These are phyloP conservation scores for Polyodon spathula DNA, from an alignment of 2,113 vertebrate genomes.

Conservation along the genomic window DNA sequence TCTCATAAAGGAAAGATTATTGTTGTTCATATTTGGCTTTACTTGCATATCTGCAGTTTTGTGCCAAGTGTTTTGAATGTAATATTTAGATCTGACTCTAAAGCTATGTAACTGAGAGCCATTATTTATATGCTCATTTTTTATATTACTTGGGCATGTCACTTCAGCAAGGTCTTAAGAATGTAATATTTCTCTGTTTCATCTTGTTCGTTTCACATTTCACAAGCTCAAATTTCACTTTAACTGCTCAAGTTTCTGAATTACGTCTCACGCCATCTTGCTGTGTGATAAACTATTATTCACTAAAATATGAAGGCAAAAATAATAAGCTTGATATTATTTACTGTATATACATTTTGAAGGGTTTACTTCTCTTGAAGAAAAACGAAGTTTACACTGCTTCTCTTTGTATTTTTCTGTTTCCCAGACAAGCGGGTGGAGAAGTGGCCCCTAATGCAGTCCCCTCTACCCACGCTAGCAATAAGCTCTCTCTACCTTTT, in stretches of 20 bases:
- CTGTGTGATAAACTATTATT: too few relatives aligned
- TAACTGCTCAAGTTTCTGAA: too few relatives aligned
- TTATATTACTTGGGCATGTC: slow-evolving; percentile 4
- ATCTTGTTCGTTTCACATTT: too few relatives aligned
- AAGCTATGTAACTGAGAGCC: neutral
- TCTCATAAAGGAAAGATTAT: neutral
- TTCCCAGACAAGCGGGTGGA: slow-evolving; percentile 89
- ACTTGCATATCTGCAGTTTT: neutral
- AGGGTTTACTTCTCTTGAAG: neutral
- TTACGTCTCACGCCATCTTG: too few relatives aligned
- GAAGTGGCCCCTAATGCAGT: slow-evolving; percentile 93
- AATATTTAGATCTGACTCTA: neutral
- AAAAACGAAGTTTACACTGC: slow-evolving; percentile 1
- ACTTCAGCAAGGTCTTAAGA: neutral
- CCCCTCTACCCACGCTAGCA: slow-evolving; percentile 80
- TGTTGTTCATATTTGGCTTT: neutral
- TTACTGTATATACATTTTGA: neutral
- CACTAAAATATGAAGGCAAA: too few relatives aligned
- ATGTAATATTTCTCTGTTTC: too few relatives aligned
- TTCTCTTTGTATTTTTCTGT: slow-evolving; percentile 30
- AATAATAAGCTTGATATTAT: too few relatives aligned
- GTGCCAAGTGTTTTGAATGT: slow-evolving; percentile 7
- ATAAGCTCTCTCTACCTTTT: slow-evolving; percentile 93
- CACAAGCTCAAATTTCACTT: too few relatives aligned
- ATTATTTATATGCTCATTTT: slow-evolving; percentile 3